phyloP scores from a whole-genome alignment of 2,888 invertebrate genomes.

The Thyatira batis region DNA sequence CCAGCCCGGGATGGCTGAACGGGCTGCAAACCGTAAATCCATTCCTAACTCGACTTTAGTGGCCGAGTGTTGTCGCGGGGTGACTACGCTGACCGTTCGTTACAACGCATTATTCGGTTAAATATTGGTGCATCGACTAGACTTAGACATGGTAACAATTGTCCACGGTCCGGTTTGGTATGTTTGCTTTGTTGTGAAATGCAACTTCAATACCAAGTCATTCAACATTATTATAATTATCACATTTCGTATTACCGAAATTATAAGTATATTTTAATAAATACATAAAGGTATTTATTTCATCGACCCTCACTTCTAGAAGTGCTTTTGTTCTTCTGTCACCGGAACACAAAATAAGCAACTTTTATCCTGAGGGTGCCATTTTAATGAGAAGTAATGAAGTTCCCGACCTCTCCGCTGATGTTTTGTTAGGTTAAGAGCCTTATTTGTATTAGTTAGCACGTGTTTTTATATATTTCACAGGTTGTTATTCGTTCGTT shows the following conservation, averaged over 20 bases:
- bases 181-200: too few relatives aligned
- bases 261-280: too few relatives aligned
- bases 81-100: constrained; percentile 42
- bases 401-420: constrained; percentile 58
- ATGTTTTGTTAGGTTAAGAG: constrained; percentile 74
- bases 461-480: constrained; percentile 61
- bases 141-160: background rate
- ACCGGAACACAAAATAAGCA: constrained; percentile 71
- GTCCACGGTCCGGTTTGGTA: background rate
- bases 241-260: too few relatives aligned
- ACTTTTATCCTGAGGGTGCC: constrained; percentile 69
- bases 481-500: constrained; percentile 19
- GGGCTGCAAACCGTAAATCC: constrained; percentile 65
- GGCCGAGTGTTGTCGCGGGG: constrained; percentile 39
- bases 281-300: constrained; percentile 45
- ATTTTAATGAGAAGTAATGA: constrained; percentile 80
- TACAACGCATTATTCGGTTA: constrained; percentile 57
- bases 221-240: too few relatives aligned
- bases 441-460: constrained; percentile 77
- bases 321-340: constrained; percentile 72
- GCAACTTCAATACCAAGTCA: constrained; percentile 24
- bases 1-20: constrained; percentile 20
- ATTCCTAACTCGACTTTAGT: constrained; percentile 71
- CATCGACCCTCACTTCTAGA: constrained; percentile 45
- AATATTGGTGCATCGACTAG: constrained; percentile 17